Conservation (phyloP, 2,797 vertebrate genomes). For the Malurus leucopterus region DNA sequence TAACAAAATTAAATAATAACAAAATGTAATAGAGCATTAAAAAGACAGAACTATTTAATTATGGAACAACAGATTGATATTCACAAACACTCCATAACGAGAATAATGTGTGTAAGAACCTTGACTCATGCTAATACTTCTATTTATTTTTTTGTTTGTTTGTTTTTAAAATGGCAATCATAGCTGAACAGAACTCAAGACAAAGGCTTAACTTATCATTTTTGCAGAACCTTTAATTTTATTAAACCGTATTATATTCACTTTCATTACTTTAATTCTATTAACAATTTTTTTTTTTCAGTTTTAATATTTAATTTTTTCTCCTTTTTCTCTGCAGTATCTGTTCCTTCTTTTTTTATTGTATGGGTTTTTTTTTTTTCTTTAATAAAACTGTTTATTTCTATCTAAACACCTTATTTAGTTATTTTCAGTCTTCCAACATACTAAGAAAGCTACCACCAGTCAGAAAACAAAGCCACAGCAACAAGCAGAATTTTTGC, state of each 20-base stretch:
- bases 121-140: conserved; percentile 11
- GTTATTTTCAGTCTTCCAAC: neutral
- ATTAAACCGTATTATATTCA: neutral
- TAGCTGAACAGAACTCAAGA: conserved; percentile 3
- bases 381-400: neutral
- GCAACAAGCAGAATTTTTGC: neutral
- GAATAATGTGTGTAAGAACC: conserved; percentile 1
- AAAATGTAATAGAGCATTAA: conserved; percentile 32
- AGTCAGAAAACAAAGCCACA: neutral
- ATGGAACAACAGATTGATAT: conserved; percentile 19
- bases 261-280: neutral
- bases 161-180: neutral
- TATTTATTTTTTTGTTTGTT: neutral
- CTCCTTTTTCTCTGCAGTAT: neutral
- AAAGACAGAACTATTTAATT: conserved; percentile 33
- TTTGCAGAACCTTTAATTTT: conserved; percentile 16
- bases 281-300: neutral
- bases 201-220: neutral
- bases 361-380: neutral
- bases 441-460: neutral
- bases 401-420: neutral
- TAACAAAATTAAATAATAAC: conserved; percentile 40
- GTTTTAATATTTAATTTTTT: neutral
- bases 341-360: neutral
- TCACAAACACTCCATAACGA: conserved; percentile 16